Evolutionary conservation across 1,140 invertebrate species (phyloP).

Genomic region (Drosophila punjabiensis): DNA sequence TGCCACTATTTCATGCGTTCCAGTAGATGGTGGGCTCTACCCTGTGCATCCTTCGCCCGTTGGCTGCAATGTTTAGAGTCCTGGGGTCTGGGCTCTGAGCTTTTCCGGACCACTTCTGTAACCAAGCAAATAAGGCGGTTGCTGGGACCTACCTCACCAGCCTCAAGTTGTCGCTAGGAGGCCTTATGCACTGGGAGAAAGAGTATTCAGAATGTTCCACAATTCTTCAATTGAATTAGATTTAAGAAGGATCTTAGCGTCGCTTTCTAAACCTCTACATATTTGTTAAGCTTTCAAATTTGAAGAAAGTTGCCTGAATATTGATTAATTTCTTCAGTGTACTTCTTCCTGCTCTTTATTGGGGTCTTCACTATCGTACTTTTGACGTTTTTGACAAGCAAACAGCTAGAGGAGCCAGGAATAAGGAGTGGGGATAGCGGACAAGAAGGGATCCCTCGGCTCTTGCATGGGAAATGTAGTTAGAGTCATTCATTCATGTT

Average conservation of each 20-base stretch:
- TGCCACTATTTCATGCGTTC: constrained; percentile 53
- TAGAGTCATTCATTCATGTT: constrained; percentile 75
- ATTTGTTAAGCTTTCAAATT: not conserved
- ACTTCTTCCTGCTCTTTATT: constrained; percentile 22
- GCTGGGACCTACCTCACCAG: constrained; percentile 3
- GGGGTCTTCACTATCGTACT: constrained; percentile 60
- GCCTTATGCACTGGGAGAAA: not conserved
- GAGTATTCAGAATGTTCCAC: not conserved
- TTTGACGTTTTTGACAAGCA: constrained; percentile 76
- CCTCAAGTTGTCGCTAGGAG: constrained; percentile 22
- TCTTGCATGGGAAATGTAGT: constrained; percentile 73
- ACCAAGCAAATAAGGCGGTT: constrained; percentile 38
- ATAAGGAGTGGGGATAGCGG: constrained; percentile 16
- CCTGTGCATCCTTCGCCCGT: constrained; percentile 32
- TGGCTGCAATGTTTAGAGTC: constrained; percentile 45
- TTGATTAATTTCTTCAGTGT: constrained; percentile 8
- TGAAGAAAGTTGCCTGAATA: not conserved
- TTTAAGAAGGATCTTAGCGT: not conserved
- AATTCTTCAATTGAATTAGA: not conserved
- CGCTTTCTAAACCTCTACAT: not conserved
- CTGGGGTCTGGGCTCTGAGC: not conserved
- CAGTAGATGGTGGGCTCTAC: constrained; percentile 3
- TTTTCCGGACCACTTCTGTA: constrained; percentile 40
- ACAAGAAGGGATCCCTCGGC: constrained; percentile 25
- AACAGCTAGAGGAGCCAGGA: constrained; percentile 27